Base-by-base conservation (phyloP, 92 coral and sea anemone species). In the Zoanthus sociatus region DNA sequence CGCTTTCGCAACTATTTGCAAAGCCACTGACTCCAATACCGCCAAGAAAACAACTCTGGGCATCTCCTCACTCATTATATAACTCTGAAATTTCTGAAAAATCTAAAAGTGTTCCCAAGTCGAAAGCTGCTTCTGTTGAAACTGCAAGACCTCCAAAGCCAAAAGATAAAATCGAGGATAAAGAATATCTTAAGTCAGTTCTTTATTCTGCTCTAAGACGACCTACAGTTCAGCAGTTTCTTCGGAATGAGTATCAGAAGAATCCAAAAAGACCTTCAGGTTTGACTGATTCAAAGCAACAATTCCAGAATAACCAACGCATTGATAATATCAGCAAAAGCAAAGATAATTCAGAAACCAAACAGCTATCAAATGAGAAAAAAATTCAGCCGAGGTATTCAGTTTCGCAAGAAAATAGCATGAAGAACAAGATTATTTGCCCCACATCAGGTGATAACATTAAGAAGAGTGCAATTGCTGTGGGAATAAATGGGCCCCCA, bases 221-320 rank as follows among this genome's bases (percentile, higher is more conserved):
- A 20, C 94, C 98, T 17, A 87, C 93, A 32, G 70, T 93, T 37
- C 94, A 83, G 21, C 94, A 94, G 77, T 93, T 91, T 67, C 83
- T 94, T 53, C 83, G 90, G 64, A 92, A 95, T 50, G 87, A 91
- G 72, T 93, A 90, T 88, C 88, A 88, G 18, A 67, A 53, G 12
- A 77, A 83, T 16, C 93, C 84, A 1, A 82, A 87, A 63, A 74
- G 42, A 3, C 42, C 42, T 3, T 33, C 42, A 1, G 74, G 56
- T 20, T 85, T 69, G 83, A 16, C 73, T 7, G 89, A 91, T 18
- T 46, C 84, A 9, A 61, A 78, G 32, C 84, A 58, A 61, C 78
- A 67, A 30, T 56, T 70, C 6, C 66, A 71, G 20, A 77, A 1
- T 33, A 33, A 42, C 84, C 66, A 79, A 60, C 55, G 83, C 32